These are phyloP conservation scores for Teinopalpus imperialis DNA, from an alignment of 2,888 invertebrate species.

Conservation along the genomic window DNA sequence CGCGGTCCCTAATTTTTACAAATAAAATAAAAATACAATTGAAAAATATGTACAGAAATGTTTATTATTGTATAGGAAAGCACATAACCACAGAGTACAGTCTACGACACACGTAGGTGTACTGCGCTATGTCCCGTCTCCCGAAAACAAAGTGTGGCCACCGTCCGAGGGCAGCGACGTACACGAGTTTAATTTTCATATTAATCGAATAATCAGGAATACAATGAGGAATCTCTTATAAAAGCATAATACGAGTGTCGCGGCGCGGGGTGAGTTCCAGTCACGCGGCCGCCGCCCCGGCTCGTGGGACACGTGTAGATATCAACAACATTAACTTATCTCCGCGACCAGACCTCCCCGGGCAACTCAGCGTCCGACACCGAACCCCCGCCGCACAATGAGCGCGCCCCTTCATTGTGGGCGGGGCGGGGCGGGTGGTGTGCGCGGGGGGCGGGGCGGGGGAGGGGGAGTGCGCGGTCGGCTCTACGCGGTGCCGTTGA, in stretches of 20 bases:
- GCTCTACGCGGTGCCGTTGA: constrained; percentile 84
- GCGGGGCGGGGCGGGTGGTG: constrained; percentile 22
- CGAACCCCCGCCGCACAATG: constrained; percentile 26
- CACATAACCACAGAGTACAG: constrained; percentile 64
- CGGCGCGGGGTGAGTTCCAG: constrained; percentile 27
- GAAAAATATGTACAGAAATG: constrained; percentile 79
- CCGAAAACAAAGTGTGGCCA: constrained; percentile 57
- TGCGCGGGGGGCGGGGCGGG: constrained; percentile 16
- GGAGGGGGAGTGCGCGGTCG: constrained; percentile 10
- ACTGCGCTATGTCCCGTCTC: constrained; percentile 59
- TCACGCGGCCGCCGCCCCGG: constrained; percentile 23
- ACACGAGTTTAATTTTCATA: constrained; percentile 72
- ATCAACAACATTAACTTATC: constrained; percentile 18
- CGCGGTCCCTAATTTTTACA: constrained; percentile 14
- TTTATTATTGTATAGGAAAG: constrained; percentile 74
- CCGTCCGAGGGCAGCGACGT: constrained; percentile 62
- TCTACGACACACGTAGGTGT: constrained; percentile 58
- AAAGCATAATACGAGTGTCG: constrained; percentile 77
- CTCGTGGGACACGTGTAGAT: constrained; percentile 25
- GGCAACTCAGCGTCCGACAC: constrained; percentile 26
- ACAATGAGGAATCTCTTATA: constrained; percentile 80
- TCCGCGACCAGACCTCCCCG: constrained; percentile 30
- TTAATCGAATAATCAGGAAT: constrained; percentile 76
- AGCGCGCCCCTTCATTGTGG: constrained; percentile 18
- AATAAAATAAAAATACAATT: constrained; percentile 70